Base-by-base conservation (phyloP, 2,113 vertebrate genomes). In the Pterocles orientalis region DNA sequence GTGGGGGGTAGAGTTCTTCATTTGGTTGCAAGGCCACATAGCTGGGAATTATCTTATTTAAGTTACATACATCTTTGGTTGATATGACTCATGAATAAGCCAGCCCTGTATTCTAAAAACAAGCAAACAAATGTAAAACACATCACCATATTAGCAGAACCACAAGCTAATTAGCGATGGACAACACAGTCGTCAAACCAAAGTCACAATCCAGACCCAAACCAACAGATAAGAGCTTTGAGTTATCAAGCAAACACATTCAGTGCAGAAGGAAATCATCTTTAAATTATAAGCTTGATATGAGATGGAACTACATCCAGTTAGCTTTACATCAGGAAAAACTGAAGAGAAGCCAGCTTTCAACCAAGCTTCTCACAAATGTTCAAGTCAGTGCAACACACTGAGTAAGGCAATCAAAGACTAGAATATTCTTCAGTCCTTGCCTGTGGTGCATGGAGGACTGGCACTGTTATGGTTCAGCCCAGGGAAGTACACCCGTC, bases 61-160 rank as follows among this genome's bases (percentile, higher is more conserved):
- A 61, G n/a, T 75, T 65, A 69, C 24, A 10, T 71, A 41, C 13
- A 12, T 61, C 57, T 94, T 95, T n/a, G 50, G 34, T 18, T 92
- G 77, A 36, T 26, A 4, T 64, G 48, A 85, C 33, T 79, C 45
- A 23, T 68, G 3, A 76, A 61, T 51, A 75, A 87, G 33, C 31
- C 51, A 89, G 39, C 24, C 39, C 29, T 54, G 26, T 84, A 10
- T 71, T 41, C 26, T 68, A 78, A 79, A 94, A 94, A 78, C 87
- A 85, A 79, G 21, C 31, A 84, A 95, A 56, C 8, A 78, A 95
- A 92, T 77, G 54, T 72, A 87, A 90, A 89, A 72, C 71, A 64
- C 43, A 39, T 64, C 57, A 51, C 20, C 34, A 5, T 73, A 47
- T 68, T 61, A 85, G 39, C 54, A 68, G 73, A 92, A 94, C 56